These are phyloP conservation scores for Arge pagana DNA, from an alignment of 2,888 invertebrate genomes.

Conservation along the genomic window DNA sequence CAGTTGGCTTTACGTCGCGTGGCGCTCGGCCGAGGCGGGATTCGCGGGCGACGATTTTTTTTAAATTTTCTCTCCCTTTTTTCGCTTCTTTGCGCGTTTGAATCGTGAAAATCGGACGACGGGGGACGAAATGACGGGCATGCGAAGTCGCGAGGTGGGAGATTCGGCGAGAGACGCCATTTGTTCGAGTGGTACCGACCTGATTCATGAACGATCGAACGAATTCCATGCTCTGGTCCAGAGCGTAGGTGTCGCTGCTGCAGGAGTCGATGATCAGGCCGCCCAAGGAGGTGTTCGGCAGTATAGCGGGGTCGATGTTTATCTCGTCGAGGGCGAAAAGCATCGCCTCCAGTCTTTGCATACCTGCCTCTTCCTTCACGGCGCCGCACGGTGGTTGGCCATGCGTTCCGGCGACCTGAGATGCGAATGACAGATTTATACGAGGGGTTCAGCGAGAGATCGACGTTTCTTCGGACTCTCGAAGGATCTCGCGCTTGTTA, in stretches of 20 bases:
- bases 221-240: conserved; percentile 72
- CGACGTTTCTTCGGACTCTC: too few species aligned
- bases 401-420: conserved; percentile 47
- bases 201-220: conserved; percentile 65
- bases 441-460: too few species aligned
- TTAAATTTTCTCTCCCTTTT: too few species aligned
- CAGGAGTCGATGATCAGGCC: conserved; percentile 55
- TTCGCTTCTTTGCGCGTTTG: too few species aligned
- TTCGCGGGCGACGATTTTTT: too few species aligned
- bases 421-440: too few species aligned
- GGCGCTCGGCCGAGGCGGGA: too few species aligned
- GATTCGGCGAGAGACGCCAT: too few species aligned
- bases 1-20: too few species aligned
- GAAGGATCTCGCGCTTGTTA: conserved; percentile 42
- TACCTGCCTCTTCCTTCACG: conserved; percentile 70
- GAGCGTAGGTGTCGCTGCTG: conserved; percentile 69
- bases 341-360: conserved; percentile 73
- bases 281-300: conserved; percentile 66
- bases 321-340: conserved; percentile 70
- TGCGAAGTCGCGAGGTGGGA: too few species aligned
- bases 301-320: conserved; percentile 63
- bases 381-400: conserved; percentile 61
- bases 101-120: too few species aligned
- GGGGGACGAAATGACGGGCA: too few species aligned
- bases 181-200: conserved; percentile 54